These are phyloP conservation scores for Nowickia ferox DNA, from an alignment of 2,888 invertebrate species.

Conservation along the genomic window DNA sequence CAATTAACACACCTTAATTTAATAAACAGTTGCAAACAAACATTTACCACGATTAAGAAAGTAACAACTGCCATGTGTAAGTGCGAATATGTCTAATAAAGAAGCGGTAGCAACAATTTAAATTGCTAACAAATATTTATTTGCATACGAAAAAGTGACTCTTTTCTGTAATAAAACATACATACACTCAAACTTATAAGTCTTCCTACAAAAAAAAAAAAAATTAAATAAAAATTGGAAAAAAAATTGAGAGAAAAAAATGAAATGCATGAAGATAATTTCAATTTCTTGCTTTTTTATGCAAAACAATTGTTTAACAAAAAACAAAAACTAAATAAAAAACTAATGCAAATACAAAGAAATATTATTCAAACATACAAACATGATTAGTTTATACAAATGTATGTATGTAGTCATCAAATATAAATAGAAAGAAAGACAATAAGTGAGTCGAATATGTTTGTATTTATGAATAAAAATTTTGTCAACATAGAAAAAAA, in stretches of 20 bases:
- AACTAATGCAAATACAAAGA: not conserved
- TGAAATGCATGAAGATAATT: slow-evolving; percentile 38
- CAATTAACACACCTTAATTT: slow-evolving; percentile 50
- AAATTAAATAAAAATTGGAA: no score
- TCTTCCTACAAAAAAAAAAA: slow-evolving; percentile 8
- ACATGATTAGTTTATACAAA: not conserved
- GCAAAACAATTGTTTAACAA: slow-evolving; percentile 39
- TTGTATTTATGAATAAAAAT: not conserved
- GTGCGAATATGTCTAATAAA: not conserved
- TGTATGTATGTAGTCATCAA: slow-evolving; percentile 34
- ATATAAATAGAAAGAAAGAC: slow-evolving; percentile 41
- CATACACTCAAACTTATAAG: not conserved
- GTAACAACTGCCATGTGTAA: slow-evolving; percentile 10
- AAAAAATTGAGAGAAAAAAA: slow-evolving; percentile 1
- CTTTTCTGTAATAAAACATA: slow-evolving; percentile 18
- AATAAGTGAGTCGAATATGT: slow-evolving; percentile 25
- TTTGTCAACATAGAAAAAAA: slow-evolving; percentile 34
- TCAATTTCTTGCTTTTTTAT: slow-evolving; percentile 38
- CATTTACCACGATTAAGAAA: slow-evolving; percentile 29
- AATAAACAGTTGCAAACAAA: not conserved
- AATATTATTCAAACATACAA: not conserved
- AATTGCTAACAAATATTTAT: not conserved
- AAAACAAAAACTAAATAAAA: not conserved
- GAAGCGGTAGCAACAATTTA: slow-evolving; percentile 19
- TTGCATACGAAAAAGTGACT: slow-evolving; percentile 37